Evolutionary conservation across 1,140 invertebrate genomes (phyloP), one percentile per base, ranked within the genome.

Genomic region (Dendroctonus valens): DNA sequence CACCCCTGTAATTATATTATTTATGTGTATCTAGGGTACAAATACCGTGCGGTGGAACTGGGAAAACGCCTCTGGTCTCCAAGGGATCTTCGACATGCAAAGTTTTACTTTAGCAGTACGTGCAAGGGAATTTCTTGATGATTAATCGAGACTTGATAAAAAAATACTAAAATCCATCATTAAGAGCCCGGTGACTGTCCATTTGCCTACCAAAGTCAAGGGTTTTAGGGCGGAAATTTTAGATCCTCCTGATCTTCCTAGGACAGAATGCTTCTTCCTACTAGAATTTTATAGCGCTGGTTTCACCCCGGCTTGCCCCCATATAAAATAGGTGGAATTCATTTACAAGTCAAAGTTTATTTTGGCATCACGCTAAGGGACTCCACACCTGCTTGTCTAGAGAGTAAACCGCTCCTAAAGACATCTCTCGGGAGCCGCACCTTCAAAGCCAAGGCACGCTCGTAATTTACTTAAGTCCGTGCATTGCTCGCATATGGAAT

Each of bases 331-430:
- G 66, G 65, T 61, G 70, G 69, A 74, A 71, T 76, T 73, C 73
- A 76, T 76, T 76, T 74, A 70, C 71, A 69, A 70, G 70, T 67
- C 54, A 50, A 70, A 74, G 74, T 76, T 76, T 74, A 76, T 73
- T 76, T 76, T 70, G 68, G 72, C 63, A 70, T 68, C 74, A 76
- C 74, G 74, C 74, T 74, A 76, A 75, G 74, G 74, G 74, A 74
- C 69, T 65, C 70, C 74, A 73, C 72, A 66, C 74, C 74, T 70
- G 65, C 68, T 70, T 70, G 69, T 70, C 67, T 62, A 59, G 70
- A 70, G 72, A 69, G 69, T 44, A 54, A 61, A 68, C 72, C 74
- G 72, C 74, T 74, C 74, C 74, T 76, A 74, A 69, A 72, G 73
- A 75, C 73, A 76, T 75, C 73, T 76, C 74, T 64, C 69, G 74